Base-by-base conservation (phyloP, 2,797 vertebrate species). In the Emydoidea blandingii region DNA sequence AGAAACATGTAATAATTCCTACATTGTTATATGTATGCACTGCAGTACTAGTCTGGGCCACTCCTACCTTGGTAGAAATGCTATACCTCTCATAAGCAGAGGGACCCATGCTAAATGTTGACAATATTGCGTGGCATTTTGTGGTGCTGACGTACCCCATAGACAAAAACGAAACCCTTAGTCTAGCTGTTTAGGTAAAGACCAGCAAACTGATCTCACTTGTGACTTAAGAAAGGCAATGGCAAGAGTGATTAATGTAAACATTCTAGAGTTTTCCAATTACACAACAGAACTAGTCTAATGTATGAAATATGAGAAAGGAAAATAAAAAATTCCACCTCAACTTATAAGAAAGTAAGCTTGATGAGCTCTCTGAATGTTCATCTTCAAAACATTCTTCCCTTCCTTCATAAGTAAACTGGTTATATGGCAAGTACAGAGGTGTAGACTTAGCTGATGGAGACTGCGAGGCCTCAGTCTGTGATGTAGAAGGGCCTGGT, bases 381-480 rank as follows among this genome's bases (percentile, higher is more conserved):
- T 98, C 98, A 97, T 99, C 98, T 94, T 98, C 98, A n/a, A 99
- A 99, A 89, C 99, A 99, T 87, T 99, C 99, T 94, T 99, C 98
- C 98, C 98, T 98, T 97, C 99, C 99, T 93, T 99, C 99, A 29
- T 99, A 99, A 83, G 99, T 99, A 95, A 98, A 98, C 97, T 98
- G 98, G 98, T 99, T 99, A 95, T 99, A 99, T 6, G 99, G 99
- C 95, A 99, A 96, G 95, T 99, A 99, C 53, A 99, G 99, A 90
- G 99, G 98, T 56, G 98, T 96, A 81, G 98, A 98, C 97, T 99
- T 99, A 85, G 99, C 98, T 7, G 98, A 98, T 50, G 98, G 99
- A 27, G 98, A 98, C 89, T 98, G 98, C 0, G 99, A 98, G 91
- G 98, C 98, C 94, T 99, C 99, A 2, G 99, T 98, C 76, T 99